phyloP scores from a whole-genome alignment of 2,888 invertebrate genomes.

The Cenopis cana region DNA sequence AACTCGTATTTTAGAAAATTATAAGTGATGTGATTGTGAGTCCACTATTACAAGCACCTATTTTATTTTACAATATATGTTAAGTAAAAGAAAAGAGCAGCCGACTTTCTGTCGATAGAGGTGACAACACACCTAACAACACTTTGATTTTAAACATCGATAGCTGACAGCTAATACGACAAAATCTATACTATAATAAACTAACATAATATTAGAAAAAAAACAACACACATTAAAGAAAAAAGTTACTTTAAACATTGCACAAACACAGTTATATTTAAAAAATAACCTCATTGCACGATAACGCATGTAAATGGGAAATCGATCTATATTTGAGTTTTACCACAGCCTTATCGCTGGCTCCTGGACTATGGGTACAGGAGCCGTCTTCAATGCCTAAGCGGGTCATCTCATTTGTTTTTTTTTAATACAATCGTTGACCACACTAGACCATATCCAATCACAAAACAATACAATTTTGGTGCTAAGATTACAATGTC shows the following conservation, averaged over 20 bases:
- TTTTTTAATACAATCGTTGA: slow-evolving; percentile 10
- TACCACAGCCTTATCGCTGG: slow-evolving; percentile 51
- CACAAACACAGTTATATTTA: slow-evolving; percentile 45
- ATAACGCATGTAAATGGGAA: slow-evolving; percentile 45
- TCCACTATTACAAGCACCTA: slow-evolving; percentile 24
- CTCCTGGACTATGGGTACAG: slow-evolving; percentile 33
- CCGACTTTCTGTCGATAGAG: not conserved
- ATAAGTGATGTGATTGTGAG: slow-evolving; percentile 19
- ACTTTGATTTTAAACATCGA: slow-evolving; percentile 16
- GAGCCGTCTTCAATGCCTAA: slow-evolving; percentile 28
- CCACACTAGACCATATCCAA: not conserved
- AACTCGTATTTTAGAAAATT: slow-evolving; percentile 9
- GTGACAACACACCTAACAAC: slow-evolving; percentile 14
- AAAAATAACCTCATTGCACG: slow-evolving; percentile 40
- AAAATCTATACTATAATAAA: slow-evolving; percentile 39
- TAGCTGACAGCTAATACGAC: slow-evolving; percentile 21
- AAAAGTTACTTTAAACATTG: slow-evolving; percentile 45
- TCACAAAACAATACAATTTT: not conserved
- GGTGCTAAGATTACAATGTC: not conserved
- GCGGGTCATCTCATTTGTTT: slow-evolving; percentile 27
- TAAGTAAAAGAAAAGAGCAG: slow-evolving; percentile 14
- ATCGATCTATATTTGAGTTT: slow-evolving; percentile 46
- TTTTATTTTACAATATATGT: slow-evolving; percentile 14
- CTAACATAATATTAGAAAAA: slow-evolving; percentile 44
- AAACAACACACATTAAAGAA: slow-evolving; percentile 45